Evolutionary conservation across 2,797 vertebrate species (phyloP).

Genomic region (Oophaga sylvatica): DNA sequence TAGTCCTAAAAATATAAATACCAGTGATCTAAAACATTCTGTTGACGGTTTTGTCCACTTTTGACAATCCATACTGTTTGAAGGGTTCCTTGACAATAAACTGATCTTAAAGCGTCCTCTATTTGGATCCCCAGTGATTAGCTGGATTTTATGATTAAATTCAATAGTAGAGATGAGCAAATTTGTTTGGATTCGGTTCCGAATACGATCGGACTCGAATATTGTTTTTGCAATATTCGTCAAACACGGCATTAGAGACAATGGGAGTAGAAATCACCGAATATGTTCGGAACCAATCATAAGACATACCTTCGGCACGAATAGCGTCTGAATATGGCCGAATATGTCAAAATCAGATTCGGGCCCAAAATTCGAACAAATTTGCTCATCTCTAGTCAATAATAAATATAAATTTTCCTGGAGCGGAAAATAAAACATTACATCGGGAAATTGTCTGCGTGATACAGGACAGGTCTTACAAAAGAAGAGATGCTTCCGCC

Average conservation of each 20-base stretch:
- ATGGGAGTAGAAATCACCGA: no score
- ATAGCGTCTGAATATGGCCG: no score
- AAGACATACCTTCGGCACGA: no score
- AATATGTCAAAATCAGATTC: no score
- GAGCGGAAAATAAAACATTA: not conserved
- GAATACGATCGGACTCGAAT: no score
- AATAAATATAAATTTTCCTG: not conserved
- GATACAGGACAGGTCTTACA: not conserved
- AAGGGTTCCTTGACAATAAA: not conserved
- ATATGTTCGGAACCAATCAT: no score
- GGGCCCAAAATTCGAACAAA: no score
- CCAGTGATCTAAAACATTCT: not conserved
- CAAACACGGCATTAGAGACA: no score
- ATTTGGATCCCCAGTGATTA: not conserved
- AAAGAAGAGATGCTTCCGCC: not conserved
- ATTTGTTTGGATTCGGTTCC: no score
- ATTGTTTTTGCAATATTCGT: no score
- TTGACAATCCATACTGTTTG: not conserved
- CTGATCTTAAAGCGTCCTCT: not conserved
- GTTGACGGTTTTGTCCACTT: not conserved
- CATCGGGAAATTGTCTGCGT: not conserved
- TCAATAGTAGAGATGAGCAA: no score
- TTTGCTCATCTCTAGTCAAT: no score
- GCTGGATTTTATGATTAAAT: not conserved
- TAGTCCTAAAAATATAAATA: not conserved